Conservation (phyloP, 2,797 vertebrate genomes). For the Macropodus opercularis region DNA sequence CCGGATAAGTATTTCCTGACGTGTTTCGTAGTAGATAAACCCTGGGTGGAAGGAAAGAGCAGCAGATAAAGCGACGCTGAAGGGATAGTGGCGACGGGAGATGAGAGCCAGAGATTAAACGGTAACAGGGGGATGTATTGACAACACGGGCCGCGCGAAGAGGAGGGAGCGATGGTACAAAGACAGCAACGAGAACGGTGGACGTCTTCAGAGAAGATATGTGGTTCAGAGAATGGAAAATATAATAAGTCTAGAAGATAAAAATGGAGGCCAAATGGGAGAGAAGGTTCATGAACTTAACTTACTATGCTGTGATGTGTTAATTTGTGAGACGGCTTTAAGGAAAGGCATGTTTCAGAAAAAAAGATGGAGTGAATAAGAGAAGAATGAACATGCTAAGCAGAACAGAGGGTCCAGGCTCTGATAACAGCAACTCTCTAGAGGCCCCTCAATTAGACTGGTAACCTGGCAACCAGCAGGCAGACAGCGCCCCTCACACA, state of each 20-base stretch:
- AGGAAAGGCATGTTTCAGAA: slow-evolving; percentile 1
- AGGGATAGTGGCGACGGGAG: slow-evolving; percentile 30
- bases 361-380: slow-evolving; percentile 39
- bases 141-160: slow-evolving; percentile 19
- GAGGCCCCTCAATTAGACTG: slow-evolving; percentile 82
- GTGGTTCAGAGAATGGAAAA: slow-evolving; percentile 9
- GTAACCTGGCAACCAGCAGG: slow-evolving; percentile 83
- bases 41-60: slow-evolving; percentile 19
- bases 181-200: neutral
- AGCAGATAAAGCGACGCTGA: slow-evolving; percentile 40
- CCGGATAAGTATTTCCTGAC: slow-evolving; percentile 66
- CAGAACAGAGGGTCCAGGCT: slow-evolving; percentile 65
- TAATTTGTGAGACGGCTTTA: slow-evolving; percentile 1
- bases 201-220: slow-evolving; percentile 8
- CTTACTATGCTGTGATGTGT: neutral
- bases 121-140: slow-evolving; percentile 32
- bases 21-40: slow-evolving; percentile 62
- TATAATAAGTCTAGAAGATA: neutral
- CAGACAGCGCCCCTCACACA: slow-evolving; percentile 71
- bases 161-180: slow-evolving; percentile 11
- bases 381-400: slow-evolving; percentile 44
- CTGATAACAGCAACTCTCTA: slow-evolving; percentile 77
- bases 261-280: slow-evolving; percentile 5
- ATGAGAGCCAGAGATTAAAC: slow-evolving; percentile 59
- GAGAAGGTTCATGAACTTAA: slow-evolving; percentile 17